Evolutionary conservation across 2,797 vertebrate genomes (phyloP).

Genomic region (Manis crassicaudata): DNA sequence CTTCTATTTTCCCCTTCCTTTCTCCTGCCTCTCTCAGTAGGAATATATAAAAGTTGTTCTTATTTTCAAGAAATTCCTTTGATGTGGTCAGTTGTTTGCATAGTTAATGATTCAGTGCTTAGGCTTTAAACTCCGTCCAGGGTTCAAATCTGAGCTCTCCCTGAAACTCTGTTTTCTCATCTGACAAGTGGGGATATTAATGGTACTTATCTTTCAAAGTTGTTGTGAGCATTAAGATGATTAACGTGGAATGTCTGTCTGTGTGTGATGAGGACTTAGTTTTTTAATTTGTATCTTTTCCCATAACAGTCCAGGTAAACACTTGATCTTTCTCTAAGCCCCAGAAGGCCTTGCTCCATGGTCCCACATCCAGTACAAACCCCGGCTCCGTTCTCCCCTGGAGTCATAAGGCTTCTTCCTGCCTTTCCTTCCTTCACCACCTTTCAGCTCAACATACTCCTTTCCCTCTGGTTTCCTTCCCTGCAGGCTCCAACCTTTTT

Average conservation of each 20-base stretch:
- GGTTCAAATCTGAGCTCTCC: neutral
- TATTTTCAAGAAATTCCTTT: neutral
- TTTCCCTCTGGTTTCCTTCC: neutral
- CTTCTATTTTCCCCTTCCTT: neutral
- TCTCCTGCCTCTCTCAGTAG: neutral
- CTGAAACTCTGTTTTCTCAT: neutral
- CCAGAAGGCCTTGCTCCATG: neutral
- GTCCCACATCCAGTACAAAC: neutral
- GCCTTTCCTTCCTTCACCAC: neutral
- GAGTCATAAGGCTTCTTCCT: neutral
- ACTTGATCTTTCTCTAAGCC: neutral
- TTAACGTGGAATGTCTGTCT: neutral
- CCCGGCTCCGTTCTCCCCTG: neutral
- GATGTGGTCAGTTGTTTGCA: neutral
- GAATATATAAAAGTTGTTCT: neutral
- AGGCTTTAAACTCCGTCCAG: neutral
- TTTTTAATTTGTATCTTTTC: neutral
- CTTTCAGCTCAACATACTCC: neutral
- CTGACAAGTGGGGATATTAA: neutral
- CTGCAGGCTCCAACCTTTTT: neutral
- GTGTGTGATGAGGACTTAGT: neutral
- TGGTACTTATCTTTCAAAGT: neutral
- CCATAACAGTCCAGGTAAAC: neutral
- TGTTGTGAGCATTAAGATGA: neutral
- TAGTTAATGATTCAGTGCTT: neutral